These are phyloP conservation scores for Epinephelus fuscoguttatus DNA, from an alignment of 2,113 vertebrate species.

Conservation along the genomic window DNA sequence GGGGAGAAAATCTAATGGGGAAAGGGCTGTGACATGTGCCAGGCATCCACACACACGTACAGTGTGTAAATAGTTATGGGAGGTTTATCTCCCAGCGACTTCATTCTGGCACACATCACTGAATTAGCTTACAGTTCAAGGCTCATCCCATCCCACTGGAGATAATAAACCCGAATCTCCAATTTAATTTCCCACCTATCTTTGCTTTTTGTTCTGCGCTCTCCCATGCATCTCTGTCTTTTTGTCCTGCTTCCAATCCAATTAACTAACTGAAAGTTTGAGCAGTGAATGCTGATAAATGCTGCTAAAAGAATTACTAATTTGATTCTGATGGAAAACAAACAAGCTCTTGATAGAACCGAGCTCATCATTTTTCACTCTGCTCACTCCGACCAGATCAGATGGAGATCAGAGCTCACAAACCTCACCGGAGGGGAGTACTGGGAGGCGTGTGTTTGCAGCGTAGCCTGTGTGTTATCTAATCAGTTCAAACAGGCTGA, in stretches of 20 bases:
- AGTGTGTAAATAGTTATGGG: conserved; percentile 34
- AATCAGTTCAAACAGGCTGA: conserved; percentile 50
- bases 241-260: conserved; percentile 57
- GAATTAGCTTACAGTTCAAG: conserved; percentile 46
- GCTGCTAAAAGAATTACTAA: conserved; percentile 52
- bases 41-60: neutral
- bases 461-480: conserved; percentile 48
- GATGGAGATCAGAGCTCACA: conserved; percentile 20
- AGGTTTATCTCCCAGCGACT: conserved; percentile 53
- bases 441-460: conserved; percentile 4
- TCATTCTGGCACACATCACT: conserved; percentile 52
- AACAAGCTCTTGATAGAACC: conserved; percentile 48
- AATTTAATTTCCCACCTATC: conserved; percentile 57
- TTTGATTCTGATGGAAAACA: conserved; percentile 68
- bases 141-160: conserved; percentile 45
- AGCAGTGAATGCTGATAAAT: conserved; percentile 49
- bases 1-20: conserved; percentile 37
- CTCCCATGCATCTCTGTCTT: conserved; percentile 8
- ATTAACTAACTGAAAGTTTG: conserved; percentile 65
- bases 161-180: conserved; percentile 53
- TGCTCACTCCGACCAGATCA: conserved; percentile 10
- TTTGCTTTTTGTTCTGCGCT: conserved; percentile 35
- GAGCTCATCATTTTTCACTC: conserved; percentile 13
- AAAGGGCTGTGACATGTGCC: conserved; percentile 23
- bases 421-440: neutral